These are phyloP conservation scores for Drosophila ezoana DNA, from an alignment of 2,888 invertebrate species.

Conservation along the genomic window DNA sequence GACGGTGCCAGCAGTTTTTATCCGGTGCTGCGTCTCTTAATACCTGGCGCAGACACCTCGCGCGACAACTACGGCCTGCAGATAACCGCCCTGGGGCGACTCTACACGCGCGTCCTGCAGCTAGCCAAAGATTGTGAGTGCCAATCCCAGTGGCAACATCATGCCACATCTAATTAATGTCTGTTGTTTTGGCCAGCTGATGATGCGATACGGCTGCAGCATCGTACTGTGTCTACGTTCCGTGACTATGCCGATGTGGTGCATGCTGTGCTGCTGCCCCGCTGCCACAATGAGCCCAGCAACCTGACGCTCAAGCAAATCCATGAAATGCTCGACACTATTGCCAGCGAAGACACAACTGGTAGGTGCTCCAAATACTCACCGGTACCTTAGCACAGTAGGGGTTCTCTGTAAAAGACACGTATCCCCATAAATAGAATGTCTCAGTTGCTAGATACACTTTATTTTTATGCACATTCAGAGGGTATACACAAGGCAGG, in stretches of 20 bases:
- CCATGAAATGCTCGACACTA: conserved; percentile 90
- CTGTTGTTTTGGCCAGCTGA: conserved; percentile 74
- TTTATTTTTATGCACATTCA: too few relatives aligned
- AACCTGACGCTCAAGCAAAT: conserved; percentile 89
- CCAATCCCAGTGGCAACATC: too few relatives aligned
- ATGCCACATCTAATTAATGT: neutral
- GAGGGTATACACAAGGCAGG: too few relatives aligned
- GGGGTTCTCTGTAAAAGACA: too few relatives aligned
- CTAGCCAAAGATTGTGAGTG: conserved; percentile 88
- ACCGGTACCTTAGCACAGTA: neutral
- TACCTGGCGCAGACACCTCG: conserved; percentile 92
- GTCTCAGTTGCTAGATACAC: too few relatives aligned
- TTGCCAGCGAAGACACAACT: conserved; percentile 89
- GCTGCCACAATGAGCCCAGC: conserved; percentile 85
- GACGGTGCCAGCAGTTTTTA: conserved; percentile 87
- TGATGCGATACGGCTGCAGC: conserved; percentile 83
- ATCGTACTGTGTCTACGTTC: conserved; percentile 61
- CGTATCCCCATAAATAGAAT: too few relatives aligned
- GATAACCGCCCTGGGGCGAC: conserved; percentile 89
- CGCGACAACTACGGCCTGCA: conserved; percentile 94
- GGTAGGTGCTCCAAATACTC: conserved; percentile 85
- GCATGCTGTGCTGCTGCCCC: conserved; percentile 88
- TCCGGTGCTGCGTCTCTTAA: conserved; percentile 91
- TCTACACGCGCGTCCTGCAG: conserved; percentile 90
- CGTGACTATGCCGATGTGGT: conserved; percentile 94